Evolutionary conservation across 2,113 vertebrate genomes (phyloP), one percentile per base, ranked within the genome.

Genomic region (Salvator merianae): DNA sequence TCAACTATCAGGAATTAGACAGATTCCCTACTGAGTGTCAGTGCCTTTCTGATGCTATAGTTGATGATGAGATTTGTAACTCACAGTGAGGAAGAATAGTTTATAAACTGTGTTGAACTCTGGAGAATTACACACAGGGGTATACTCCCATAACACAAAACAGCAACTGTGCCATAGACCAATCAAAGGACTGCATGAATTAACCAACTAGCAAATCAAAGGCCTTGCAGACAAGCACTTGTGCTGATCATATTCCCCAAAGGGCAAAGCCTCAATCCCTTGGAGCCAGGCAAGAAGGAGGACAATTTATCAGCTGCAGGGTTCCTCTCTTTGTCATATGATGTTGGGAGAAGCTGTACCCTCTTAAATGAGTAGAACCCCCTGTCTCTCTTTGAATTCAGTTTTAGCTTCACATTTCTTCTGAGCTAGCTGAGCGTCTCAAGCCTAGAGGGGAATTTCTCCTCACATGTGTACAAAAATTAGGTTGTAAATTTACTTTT

Each of bases 61-160:
- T 34, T 71, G 68, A 81, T 71, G 32, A 50, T 59, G n/a, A 66
- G 70, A 63, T 63, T 71, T 10, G 36, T 82, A 73, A 73, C 74
- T 63, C 55, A 63, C 28, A 40, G 32, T n/a, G 70, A 55, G 30
- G 36, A 82, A 80, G 78, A 69, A 80, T 80, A 80, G 78, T 40
- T n/a, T 47, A 66, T 47, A 20, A 30, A n/a, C 55, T 63, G 70
- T 43, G 53, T 28, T 63, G 70, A 82, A 82, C 68, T 59, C 68
- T 72, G 69, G 50, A 82, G 69, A 59, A 72, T 82, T 59, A 34
- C 69, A 72, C 80, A 40, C 34, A 30, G 80, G 32, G 34, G 50
- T 59, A 82, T 73, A 82, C 72, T 82, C 50, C 34, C 69, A 73
- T 59, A 82, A 82, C 62, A 8, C 34, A 82, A 82, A 73, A 73